phyloP scores from a whole-genome alignment of 2,797 vertebrate species.

The Chelon auratus region DNA sequence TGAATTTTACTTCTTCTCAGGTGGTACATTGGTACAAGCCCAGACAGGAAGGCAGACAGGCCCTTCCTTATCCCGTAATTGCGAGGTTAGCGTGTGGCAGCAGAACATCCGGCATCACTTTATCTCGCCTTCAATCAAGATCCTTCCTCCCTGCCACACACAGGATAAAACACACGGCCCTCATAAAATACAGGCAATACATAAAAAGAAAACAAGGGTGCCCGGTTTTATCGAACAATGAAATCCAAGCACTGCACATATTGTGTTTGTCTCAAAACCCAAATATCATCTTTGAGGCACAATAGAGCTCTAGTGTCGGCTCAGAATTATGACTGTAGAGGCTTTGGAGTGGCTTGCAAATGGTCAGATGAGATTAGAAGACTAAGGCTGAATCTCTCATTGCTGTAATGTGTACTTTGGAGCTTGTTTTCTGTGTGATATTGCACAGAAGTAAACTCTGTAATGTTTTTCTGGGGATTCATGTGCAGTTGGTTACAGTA shows the following conservation, averaged over 20 bases:
- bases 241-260: conserved; percentile 41
- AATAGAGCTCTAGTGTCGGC: conserved; percentile 30
- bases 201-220: conserved; percentile 14
- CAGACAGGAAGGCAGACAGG: conserved; percentile 60
- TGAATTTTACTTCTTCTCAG: conserved; percentile 49
- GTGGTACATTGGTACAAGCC: conserved; percentile 61
- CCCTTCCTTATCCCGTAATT: conserved; percentile 59
- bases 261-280: conserved; percentile 49
- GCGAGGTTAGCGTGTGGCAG: conserved; percentile 32
- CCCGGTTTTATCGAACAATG: conserved; percentile 19
- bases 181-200: conserved; percentile 49
- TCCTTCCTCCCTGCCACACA: neutral
- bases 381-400: conserved; percentile 42
- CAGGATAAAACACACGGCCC: conserved; percentile 42
- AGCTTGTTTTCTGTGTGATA: conserved; percentile 17
- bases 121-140: conserved; percentile 67
- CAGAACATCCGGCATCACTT: conserved; percentile 45
- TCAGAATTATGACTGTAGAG: conserved; percentile 16
- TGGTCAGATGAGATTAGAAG: conserved; percentile 48
- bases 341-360: conserved; percentile 43
- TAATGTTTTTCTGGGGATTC: conserved; percentile 12
- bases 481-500: conserved; percentile 16
- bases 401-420: conserved; percentile 50
- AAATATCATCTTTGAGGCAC: conserved; percentile 60
- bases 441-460: neutral